Base-by-base conservation (phyloP, 2,888 invertebrate genomes). In the Drosophila rellima region DNA sequence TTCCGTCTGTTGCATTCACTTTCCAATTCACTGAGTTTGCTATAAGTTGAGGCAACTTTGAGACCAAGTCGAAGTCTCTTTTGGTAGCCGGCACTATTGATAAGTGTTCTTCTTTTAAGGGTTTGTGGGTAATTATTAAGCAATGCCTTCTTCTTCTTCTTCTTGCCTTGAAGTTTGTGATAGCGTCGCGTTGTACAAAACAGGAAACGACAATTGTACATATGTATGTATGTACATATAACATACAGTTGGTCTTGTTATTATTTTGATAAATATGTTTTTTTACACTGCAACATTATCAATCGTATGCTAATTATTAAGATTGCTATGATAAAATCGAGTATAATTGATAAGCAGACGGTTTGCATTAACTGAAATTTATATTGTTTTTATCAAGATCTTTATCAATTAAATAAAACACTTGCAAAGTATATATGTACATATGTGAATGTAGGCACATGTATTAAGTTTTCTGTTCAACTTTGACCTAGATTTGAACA, bases 11-110 rank as follows among this genome's bases (percentile, higher is more conserved):
- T 62, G 20, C 18, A 51, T 45, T 73, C 40, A 66, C 70, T 87
- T 88, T 88, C 82, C 88, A 73, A 70, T 47, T 79, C 70, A 82
- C 57, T 82, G 77, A 63, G 55, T 64, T 66, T 55, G 40, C 47
- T 61, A 65, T 60, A 68, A 63, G 59, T 51, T 71, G 57, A 35
- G 39, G 57, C 55, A 37, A 20, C 42, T 26, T 17, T 10, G n/a
- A 15, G 31, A 15, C 39, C 18, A 42, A 55, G 44, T 11, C 39
- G 7, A 55, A 55, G 44, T 56, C 45, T 45, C 11, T 20, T 31
- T 37, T 45, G 15, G 13, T 10, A 40, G 18, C 42, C 35, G 61
- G 44, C 31, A 18, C 45, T 35, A 60, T 59, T 65, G 61, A 76
- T 74, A 78, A 78, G 59, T 60, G 45, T 20, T 42, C 35, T 56